Conservation (phyloP, 2,888 invertebrate species). For the Agriopis marginaria region DNA sequence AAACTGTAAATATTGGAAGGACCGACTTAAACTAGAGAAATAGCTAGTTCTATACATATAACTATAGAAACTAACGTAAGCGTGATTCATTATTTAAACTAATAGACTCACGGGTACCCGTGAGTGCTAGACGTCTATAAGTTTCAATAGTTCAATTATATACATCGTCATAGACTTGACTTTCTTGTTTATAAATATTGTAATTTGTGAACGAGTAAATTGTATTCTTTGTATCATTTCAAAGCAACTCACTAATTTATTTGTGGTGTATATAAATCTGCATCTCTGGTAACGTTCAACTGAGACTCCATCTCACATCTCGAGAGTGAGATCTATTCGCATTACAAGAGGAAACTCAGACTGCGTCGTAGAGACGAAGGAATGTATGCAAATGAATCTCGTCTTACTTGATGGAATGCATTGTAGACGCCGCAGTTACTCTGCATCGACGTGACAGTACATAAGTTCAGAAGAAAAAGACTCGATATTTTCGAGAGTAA, state of each 20-base stretch:
- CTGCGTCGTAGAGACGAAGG: conserved; percentile 38
- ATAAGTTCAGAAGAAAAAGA: background rate
- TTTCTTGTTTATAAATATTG: no score
- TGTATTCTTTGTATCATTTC: background rate
- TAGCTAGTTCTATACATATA: no score
- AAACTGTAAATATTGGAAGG: no score
- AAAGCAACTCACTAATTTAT: conserved; percentile 12
- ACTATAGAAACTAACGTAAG: no score
- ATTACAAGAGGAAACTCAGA: conserved; percentile 47
- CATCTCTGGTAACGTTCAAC: conserved; percentile 14
- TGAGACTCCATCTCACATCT: conserved; percentile 21
- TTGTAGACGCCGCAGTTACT: conserved; percentile 38
- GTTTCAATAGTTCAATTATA: no score
- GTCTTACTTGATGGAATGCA: conserved; percentile 50
- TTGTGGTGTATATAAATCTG: conserved; percentile 9
- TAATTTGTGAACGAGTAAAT: background rate
- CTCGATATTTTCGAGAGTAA: no score
- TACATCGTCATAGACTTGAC: no score
- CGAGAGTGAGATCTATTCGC: conserved; percentile 42
- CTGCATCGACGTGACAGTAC: conserved; percentile 2
- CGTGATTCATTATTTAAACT: no score
- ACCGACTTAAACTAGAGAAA: no score
- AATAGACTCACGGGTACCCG: no score
- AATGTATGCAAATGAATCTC: conserved; percentile 52
- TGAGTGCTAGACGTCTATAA: no score